phyloP scores from a whole-genome alignment of 2,888 invertebrate genomes.

The Lepidonotus clava region DNA sequence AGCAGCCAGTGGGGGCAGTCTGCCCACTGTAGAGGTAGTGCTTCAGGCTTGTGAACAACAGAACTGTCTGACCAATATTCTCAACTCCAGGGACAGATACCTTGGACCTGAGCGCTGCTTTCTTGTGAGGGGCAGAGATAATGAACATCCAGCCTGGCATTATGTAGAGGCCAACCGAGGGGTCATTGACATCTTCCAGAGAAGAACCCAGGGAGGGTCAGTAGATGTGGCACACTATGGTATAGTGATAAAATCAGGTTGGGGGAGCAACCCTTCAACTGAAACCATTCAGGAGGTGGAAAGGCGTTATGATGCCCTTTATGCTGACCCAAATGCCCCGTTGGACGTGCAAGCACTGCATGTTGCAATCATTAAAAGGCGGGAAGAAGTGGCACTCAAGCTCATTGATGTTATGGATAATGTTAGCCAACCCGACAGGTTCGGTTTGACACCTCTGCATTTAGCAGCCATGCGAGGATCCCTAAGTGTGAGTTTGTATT shows the following conservation, averaged over 20 bases:
- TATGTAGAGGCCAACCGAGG: conserved; percentile 33
- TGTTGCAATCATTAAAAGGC: conserved; percentile 1
- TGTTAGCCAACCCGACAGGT: conserved; percentile 5
- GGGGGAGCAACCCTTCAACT: conserved; percentile 17
- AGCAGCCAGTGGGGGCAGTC: not conserved
- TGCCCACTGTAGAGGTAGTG: not conserved
- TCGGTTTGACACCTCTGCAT: conserved; percentile 49
- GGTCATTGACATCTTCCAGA: conserved; percentile 45
- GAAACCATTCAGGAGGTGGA: conserved; percentile 28
- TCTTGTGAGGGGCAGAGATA: conserved; percentile 40
- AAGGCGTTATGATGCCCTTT: not conserved
- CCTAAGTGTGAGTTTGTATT: not conserved
- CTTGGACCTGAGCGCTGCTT: conserved; percentile 23
- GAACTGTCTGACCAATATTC: not conserved
- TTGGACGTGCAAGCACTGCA: conserved; percentile 36
- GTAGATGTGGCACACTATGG: conserved; percentile 53
- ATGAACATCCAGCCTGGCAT: conserved; percentile 37
- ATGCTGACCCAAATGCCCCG: not conserved
- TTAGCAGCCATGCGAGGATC: conserved; percentile 48
- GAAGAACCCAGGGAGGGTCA: conserved; percentile 1
- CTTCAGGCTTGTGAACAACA: not conserved
- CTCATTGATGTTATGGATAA: conserved; percentile 18
- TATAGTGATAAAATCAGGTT: conserved; percentile 43
- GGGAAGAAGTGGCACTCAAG: conserved; percentile 1
- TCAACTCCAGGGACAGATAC: not conserved